Base-by-base conservation (phyloP, 2,888 invertebrate genomes). In the Venustoraphidia nigricollis region DNA sequence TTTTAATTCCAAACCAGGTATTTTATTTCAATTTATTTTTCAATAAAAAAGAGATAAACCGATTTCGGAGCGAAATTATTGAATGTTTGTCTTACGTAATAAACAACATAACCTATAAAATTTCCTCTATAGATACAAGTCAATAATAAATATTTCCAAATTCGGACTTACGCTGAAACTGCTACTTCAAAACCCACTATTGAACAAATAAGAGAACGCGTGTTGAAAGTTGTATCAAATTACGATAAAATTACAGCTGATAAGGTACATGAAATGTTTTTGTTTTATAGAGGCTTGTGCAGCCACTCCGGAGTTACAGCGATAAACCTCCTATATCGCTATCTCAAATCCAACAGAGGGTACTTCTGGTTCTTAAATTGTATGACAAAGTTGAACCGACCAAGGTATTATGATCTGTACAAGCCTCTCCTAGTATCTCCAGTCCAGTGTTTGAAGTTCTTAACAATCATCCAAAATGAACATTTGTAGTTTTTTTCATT, bases 341-440 rank as follows among this genome's bases (percentile, higher is more conserved):
- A 66, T 83, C 87, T 62, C 76, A 87, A 61, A 86, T 95, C 68
- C 70, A 77, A 65, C 85, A 90, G 66, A 79, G 98, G 66, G 93
- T 97, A 56, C 72, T 95, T 61, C 83, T 98, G 70, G 92, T 96
- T 56, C 82, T 98, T 62, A 88, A 89, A 74, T 82, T 97, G 58
- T 98, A 92, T 76, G 98, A 98, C 77, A 98, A 98, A 83, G 76
- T 97, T 71, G 80, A 87, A 64, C 83, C 90, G 57, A 76, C 80
- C 60, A 91, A 95, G 91, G 95, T 96, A 87, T 72, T 61, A 60
- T 61, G 55, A 36, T 34, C 43, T 37, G 42, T 43, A 43, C 47
- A 43, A 47, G 47, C 47, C 47, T 47, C 47, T 42, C 10, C 3
- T 27, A 27, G 27, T 27, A 27, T 27, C 27, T 27, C 27, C 27